phyloP scores from a whole-genome alignment of 2,888 invertebrate species.

The Eudasyphora cyanicolor region DNA sequence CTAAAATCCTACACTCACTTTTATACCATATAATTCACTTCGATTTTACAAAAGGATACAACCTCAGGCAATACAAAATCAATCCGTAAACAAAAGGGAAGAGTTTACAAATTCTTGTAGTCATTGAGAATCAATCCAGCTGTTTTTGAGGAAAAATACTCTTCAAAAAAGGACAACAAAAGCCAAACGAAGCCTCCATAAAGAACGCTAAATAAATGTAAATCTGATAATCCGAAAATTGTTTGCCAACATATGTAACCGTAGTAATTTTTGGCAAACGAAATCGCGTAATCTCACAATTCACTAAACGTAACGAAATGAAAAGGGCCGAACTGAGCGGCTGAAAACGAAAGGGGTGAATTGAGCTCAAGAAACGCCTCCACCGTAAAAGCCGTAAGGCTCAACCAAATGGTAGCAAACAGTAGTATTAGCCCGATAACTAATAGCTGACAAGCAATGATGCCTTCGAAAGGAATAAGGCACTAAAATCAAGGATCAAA shows the following conservation, averaged over 20 bases:
- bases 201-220: slow-evolving; percentile 58
- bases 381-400: slow-evolving; percentile 29
- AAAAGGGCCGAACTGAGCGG: slow-evolving; percentile 61
- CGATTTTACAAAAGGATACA: not conserved
- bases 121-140: slow-evolving; percentile 57
- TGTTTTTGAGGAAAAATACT: slow-evolving; percentile 31
- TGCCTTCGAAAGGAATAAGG: slow-evolving; percentile 2
- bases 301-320: slow-evolving; percentile 41
- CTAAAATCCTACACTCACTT: too few relatives aligned
- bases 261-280: slow-evolving; percentile 60
- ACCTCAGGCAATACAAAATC: not conserved
- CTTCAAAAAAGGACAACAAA: not conserved
- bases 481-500: slow-evolving; percentile 60
- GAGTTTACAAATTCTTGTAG: not conserved
- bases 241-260: slow-evolving; percentile 65
- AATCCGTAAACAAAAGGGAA: not conserved
- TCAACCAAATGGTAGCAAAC: slow-evolving; percentile 48
- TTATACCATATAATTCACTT: not conserved
- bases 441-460: slow-evolving; percentile 8
- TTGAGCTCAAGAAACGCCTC: slow-evolving; percentile 52
- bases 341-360: slow-evolving; percentile 39
- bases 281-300: slow-evolving; percentile 50
- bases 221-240: slow-evolving; percentile 68
- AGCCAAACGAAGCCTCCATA: too few relatives aligned
- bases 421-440: slow-evolving; percentile 47